Evolutionary conservation across 2,797 vertebrate species (phyloP).

Genomic region (Poeciliopsis paucimaculata): DNA sequence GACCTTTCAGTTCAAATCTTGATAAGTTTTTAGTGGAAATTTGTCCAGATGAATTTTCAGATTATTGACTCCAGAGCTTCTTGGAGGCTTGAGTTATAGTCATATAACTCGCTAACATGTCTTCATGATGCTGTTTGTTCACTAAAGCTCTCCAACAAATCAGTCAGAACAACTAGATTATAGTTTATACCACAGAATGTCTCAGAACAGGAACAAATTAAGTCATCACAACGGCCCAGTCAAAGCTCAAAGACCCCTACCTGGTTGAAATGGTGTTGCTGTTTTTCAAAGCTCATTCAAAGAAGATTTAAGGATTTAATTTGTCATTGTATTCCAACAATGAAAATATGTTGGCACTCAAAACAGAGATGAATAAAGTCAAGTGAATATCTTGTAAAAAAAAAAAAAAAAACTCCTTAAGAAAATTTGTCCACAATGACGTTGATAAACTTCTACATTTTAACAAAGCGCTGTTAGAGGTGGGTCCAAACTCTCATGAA

Average conservation of each 20-base stretch:
- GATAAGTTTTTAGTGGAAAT: background rate
- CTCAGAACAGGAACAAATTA: background rate
- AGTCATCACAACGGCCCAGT: background rate
- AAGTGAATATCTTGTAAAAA: background rate
- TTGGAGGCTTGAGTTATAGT: background rate
- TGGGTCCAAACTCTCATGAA: background rate
- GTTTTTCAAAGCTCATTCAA: background rate
- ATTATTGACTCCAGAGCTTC: background rate
- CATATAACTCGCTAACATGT: too few species aligned
- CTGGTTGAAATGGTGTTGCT: background rate
- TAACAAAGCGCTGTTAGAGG: background rate
- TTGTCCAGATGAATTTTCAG: background rate
- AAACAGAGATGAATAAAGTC: too few species aligned
- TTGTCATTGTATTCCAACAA: too few species aligned
- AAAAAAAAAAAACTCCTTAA: rapidly evolving
- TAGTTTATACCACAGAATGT: background rate
- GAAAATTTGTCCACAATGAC: background rate
- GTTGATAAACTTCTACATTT: background rate
- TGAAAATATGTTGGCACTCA: too few species aligned
- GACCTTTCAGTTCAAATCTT: background rate
- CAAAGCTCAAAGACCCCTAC: background rate
- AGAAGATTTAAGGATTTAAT: too few species aligned
- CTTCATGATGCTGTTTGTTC: too few species aligned
- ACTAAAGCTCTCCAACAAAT: too few species aligned
- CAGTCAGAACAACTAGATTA: background rate